phyloP scores from a whole-genome alignment of 2,113 vertebrate species.

The Catharus bicknelli region DNA sequence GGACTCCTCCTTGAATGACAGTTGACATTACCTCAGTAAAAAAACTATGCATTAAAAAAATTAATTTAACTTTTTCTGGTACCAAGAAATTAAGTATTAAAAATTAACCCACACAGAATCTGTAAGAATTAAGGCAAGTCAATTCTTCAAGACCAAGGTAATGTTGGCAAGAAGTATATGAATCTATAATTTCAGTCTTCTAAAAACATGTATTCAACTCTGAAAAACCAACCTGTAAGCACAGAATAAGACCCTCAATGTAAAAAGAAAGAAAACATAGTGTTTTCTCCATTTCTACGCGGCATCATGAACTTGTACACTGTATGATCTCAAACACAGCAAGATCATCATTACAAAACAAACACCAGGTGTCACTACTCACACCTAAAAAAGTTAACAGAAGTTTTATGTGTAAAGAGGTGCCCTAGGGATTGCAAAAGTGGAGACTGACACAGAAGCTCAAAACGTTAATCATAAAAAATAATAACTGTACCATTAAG shows the following conservation, averaged over 20 bases:
- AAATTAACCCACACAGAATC: not conserved
- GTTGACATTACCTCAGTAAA: not conserved
- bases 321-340: not conserved
- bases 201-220: not conserved
- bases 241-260: not conserved
- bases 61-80: not conserved
- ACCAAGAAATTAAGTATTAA: not conserved
- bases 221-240: not conserved
- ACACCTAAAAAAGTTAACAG: not conserved
- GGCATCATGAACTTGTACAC: not conserved
- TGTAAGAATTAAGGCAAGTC: not conserved
- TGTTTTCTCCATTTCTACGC: not conserved
- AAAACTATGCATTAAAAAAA: not conserved
- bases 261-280: not conserved
- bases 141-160: not conserved
- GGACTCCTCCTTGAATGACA: not conserved
- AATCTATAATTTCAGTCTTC: not conserved
- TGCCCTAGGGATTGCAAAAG: not conserved
- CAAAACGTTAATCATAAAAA: not conserved
- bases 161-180: not conserved
- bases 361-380: slow-evolving; percentile 46
- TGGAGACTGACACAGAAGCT: not conserved
- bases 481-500: not conserved
- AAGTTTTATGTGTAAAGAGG: not conserved
- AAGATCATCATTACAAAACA: not conserved